These are phyloP conservation scores for Apamea sordens DNA, from an alignment of 2,888 invertebrate species.

Conservation along the genomic window DNA sequence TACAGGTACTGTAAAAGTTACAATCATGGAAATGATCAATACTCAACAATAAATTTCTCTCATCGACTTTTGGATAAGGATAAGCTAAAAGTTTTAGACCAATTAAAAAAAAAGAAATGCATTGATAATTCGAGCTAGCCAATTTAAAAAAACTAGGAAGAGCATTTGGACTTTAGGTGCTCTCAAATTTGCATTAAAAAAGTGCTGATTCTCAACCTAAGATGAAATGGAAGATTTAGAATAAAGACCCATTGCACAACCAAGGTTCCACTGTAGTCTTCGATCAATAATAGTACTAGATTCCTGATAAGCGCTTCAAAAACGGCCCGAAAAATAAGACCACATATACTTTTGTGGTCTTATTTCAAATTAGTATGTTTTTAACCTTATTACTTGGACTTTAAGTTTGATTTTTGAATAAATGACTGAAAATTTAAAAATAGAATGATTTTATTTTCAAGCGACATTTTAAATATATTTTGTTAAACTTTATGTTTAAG, in stretches of 20 bases:
- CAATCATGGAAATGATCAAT: not conserved
- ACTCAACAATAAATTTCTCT: not conserved
- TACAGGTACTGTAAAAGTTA: not conserved
- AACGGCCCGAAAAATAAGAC: too few species aligned
- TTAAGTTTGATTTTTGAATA: too few species aligned
- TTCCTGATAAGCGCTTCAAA: too few species aligned
- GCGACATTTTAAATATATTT: too few species aligned
- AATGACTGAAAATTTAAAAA: too few species aligned
- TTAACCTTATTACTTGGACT: too few species aligned
- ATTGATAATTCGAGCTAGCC: not conserved
- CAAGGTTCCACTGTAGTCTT: constrained; percentile 36
- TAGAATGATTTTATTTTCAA: too few species aligned
- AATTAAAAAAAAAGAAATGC: not conserved
- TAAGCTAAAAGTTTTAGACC: not conserved
- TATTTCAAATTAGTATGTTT: too few species aligned
- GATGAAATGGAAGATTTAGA: not conserved
- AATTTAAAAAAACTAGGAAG: not conserved
- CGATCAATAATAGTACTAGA: too few species aligned
- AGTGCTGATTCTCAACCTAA: not conserved
- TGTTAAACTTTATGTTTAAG: too few species aligned
- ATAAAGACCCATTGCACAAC: not conserved
- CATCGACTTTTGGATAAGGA: not conserved
- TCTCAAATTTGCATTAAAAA: not conserved
- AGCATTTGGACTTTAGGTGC: not conserved
- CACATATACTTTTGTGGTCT: too few species aligned